These are phyloP conservation scores for Agrotis puta DNA, from an alignment of 2,888 invertebrate genomes.

Conservation along the genomic window DNA sequence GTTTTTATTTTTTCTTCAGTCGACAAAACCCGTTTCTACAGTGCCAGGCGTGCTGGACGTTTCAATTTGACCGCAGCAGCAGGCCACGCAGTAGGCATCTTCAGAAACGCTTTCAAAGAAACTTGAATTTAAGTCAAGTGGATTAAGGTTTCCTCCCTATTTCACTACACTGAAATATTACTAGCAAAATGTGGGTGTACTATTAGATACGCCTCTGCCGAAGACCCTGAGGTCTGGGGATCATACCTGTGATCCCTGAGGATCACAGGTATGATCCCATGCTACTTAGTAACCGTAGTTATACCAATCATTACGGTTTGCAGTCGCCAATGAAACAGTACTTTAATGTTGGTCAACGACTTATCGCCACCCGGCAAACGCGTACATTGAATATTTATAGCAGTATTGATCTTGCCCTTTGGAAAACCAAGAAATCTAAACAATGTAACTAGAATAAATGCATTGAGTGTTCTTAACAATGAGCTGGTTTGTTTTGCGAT, in stretches of 20 bases:
- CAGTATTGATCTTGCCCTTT: conserved; percentile 69
- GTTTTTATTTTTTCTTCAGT: too few species aligned
- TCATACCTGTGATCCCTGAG: too few species aligned
- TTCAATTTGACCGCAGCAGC: not conserved
- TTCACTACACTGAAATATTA: too few species aligned
- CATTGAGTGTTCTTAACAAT: conserved; percentile 10
- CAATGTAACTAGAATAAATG: conserved; percentile 50
- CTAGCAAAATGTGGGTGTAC: too few species aligned
- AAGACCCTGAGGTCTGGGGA: too few species aligned
- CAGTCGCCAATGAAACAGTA: not conserved
- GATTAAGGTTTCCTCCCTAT: too few species aligned
- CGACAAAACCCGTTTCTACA: too few species aligned
- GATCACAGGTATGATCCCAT: too few species aligned
- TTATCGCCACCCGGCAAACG: conserved; percentile 67
- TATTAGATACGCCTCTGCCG: too few species aligned
- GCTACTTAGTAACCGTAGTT: not conserved
- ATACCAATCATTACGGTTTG: not conserved
- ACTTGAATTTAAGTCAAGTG: too few species aligned
- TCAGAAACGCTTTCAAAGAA: not conserved
- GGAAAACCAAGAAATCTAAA: conserved; percentile 56
- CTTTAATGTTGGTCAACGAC: conserved; percentile 56
- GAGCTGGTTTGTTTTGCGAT: conserved; percentile 26
- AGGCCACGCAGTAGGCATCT: not conserved
- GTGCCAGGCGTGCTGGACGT: too few species aligned
- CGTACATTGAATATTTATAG: conserved; percentile 73